Percentiles rank a stretch among this genome's conserved stretches.
Conservation (phyloP, 2,797 vertebrate genomes). For the Hybognathus amarus region DNA sequence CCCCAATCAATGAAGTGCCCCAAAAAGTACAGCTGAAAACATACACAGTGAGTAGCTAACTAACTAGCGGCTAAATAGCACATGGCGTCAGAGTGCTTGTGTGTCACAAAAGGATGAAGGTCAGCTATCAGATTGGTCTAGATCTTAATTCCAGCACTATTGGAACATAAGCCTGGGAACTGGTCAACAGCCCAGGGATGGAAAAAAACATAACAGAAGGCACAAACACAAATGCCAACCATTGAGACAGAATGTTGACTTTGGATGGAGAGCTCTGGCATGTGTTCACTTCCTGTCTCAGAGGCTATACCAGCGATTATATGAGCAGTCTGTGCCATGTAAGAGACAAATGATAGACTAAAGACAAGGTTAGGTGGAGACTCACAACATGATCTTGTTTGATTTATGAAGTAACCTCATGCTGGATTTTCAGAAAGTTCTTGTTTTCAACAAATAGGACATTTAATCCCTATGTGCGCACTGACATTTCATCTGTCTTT, state of each 20-base stretch:
- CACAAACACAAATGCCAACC: slow-evolving; percentile 29
- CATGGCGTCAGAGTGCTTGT: slow-evolving; percentile 11
- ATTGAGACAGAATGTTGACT: slow-evolving; percentile 38
- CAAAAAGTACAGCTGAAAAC: slow-evolving; percentile 42
- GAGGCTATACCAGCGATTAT: background rate
- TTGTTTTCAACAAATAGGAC: slow-evolving; percentile 42
- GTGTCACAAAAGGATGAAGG: slow-evolving; percentile 9
- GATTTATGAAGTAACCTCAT: slow-evolving; percentile 46
- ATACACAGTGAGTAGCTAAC: background rate
- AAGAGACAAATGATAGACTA: slow-evolving; percentile 2
- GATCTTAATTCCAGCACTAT: slow-evolving; percentile 38
- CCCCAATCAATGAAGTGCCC: slow-evolving; percentile 43
- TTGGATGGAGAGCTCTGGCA: slow-evolving; percentile 27
- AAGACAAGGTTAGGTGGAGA: slow-evolving; percentile 9
- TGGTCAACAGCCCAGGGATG: slow-evolving; percentile 14
- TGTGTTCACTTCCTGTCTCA: slow-evolving; percentile 39
- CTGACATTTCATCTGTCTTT: slow-evolving; percentile 34
- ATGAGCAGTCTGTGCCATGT: background rate
- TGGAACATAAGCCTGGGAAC: slow-evolving; percentile 46
- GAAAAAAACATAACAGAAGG: slow-evolving; percentile 39
- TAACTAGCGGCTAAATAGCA: background rate
- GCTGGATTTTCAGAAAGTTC: slow-evolving; percentile 44
- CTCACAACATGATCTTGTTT: slow-evolving; percentile 27
- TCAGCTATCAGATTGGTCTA: slow-evolving; percentile 39
- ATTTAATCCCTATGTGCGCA: slow-evolving; percentile 48